phyloP scores from a whole-genome alignment of 2,888 invertebrate species.

The Himalopsyche japonica region DNA sequence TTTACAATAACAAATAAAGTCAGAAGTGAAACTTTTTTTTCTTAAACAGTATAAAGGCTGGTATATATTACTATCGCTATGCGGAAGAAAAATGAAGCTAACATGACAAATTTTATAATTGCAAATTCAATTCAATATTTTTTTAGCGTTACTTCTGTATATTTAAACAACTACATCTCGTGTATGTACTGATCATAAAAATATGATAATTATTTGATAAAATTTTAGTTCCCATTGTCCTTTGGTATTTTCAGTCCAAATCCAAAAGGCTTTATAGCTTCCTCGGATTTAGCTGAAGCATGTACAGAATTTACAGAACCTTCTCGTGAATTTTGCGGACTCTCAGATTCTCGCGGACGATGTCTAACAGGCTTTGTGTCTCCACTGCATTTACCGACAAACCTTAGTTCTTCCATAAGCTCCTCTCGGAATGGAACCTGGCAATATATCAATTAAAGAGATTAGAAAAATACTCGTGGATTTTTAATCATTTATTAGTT shows the following conservation, averaged over 20 bases:
- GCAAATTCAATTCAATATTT: too few species aligned
- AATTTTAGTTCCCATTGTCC: neutral
- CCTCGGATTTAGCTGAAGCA: conserved; percentile 16
- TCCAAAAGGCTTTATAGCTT: conserved; percentile 1
- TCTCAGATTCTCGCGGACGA: conserved; percentile 43
- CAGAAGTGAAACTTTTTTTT: too few species aligned
- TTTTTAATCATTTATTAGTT: too few species aligned
- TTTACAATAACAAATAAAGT: too few species aligned
- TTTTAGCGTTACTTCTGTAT: too few species aligned
- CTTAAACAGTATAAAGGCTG: too few species aligned
- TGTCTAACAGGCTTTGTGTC: conserved; percentile 70
- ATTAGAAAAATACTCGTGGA: neutral
- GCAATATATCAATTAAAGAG: neutral
- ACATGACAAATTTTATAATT: too few species aligned
- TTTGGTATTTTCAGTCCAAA: neutral
- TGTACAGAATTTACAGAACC: neutral
- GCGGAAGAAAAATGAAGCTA: too few species aligned
- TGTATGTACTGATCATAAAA: too few species aligned
- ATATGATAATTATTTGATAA: too few species aligned
- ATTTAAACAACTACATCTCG: too few species aligned
- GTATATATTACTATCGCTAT: too few species aligned
- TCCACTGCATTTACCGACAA: conserved; percentile 71
- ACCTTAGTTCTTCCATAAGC: conserved; percentile 70
- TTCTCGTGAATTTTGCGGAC: neutral
- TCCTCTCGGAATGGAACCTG: conserved; percentile 69